phyloP scores from a whole-genome alignment of 2,113 vertebrate genomes.

The Tamias sibiricus region DNA sequence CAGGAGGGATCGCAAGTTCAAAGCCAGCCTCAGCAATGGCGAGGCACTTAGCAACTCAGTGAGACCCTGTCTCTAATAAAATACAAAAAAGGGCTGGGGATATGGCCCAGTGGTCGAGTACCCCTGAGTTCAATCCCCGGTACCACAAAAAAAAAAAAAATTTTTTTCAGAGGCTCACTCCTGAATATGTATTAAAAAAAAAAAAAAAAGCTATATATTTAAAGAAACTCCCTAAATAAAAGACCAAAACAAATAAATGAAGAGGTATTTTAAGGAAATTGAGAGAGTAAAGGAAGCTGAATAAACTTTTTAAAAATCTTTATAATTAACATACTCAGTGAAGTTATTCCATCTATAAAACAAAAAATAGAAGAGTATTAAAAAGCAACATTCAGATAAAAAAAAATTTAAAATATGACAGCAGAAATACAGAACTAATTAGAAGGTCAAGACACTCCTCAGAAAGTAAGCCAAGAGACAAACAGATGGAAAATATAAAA shows the following conservation, averaged over 20 bases:
- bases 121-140: too few relatives aligned
- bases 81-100: too few relatives aligned
- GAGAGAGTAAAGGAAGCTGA: not conserved
- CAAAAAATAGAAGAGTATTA: constrained; percentile 30
- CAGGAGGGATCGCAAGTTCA: too few relatives aligned
- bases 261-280: constrained; percentile 41
- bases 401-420: constrained; percentile 30
- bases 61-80: too few relatives aligned
- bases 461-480: constrained; percentile 19
- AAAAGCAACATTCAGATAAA: not conserved
- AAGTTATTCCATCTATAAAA: constrained; percentile 12
- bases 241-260: not conserved
- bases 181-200: not conserved
- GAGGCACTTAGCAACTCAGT: too few relatives aligned
- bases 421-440: constrained; percentile 12
- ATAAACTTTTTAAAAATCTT: not conserved
- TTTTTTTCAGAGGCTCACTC: not conserved
- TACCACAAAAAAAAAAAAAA: too few relatives aligned
- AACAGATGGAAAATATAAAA: constrained; percentile 27
- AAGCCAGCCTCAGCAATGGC: too few relatives aligned
- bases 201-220: constrained; percentile 23
- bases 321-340: constrained; percentile 2
- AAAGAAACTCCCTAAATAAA: constrained; percentile 43
- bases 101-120: too few relatives aligned
- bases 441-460: not conserved